Percentiles rank a stretch among this genome's conserved stretches.
These are phyloP conservation scores for Pseudocheirus occidentalis DNA, from an alignment of 2,797 vertebrate species.

Conservation along the genomic window DNA sequence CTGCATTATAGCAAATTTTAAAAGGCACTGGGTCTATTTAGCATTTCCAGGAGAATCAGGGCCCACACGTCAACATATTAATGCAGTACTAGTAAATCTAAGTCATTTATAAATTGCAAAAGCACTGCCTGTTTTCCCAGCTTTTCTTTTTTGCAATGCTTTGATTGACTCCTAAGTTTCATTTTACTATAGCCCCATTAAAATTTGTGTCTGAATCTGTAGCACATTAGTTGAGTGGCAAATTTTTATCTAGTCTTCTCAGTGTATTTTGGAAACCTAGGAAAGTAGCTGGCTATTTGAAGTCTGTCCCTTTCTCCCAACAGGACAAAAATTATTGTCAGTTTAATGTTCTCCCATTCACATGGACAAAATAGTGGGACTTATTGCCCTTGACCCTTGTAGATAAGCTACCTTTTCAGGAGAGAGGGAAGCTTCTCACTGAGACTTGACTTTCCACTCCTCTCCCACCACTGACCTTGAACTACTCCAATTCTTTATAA, in stretches of 20 bases:
- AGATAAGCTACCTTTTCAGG: not conserved
- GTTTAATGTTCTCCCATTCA: not conserved
- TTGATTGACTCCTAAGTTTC: not conserved
- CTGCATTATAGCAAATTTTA: slow-evolving; percentile 3
- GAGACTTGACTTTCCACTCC: not conserved
- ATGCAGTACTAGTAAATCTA: slow-evolving; percentile 5
- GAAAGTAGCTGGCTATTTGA: not conserved
- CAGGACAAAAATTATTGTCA: not conserved
- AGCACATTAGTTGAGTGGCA: not conserved
- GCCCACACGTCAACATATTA: slow-evolving; percentile 8
- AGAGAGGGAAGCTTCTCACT: not conserved
- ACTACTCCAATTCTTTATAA: not conserved
- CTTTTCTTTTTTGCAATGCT: slow-evolving; percentile 22
- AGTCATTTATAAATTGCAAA: slow-evolving; percentile 24
- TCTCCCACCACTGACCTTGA: not conserved
- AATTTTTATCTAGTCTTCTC: not conserved
- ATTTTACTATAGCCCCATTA: not conserved
- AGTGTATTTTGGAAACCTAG: not conserved
- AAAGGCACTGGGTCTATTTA: not conserved
- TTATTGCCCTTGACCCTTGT: not conserved
- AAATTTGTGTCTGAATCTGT: not conserved
- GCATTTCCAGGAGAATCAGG: slow-evolving; percentile 40
- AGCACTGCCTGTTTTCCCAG: not conserved
- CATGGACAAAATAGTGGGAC: not conserved
- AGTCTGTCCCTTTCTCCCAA: not conserved